A percentile compares a stretch with the other conserved stretches of the same genome.
Conservation (phyloP, 2,797 vertebrate genomes). For the Brotogeris chrysoptera region DNA sequence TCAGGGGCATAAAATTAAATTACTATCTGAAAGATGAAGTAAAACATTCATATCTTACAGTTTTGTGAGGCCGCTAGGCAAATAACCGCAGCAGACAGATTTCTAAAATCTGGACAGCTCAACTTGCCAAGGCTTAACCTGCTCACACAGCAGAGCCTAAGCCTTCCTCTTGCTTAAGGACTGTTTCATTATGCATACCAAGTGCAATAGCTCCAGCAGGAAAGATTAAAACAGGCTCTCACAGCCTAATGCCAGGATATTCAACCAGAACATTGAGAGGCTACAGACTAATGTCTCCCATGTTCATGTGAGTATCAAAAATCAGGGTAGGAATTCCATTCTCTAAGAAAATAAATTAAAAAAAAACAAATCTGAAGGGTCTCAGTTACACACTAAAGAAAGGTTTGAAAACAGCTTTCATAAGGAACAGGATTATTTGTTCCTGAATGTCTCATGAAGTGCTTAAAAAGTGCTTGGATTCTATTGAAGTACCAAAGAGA, state of each 20-base stretch:
- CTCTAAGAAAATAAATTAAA: background rate
- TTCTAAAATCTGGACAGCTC: background rate
- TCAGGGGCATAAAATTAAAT: background rate
- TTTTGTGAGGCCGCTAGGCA: background rate
- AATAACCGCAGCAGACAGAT: background rate
- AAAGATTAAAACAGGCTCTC: constrained; percentile 18
- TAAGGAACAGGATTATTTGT: background rate
- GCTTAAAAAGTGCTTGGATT: background rate
- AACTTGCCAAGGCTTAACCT: constrained; percentile 29
- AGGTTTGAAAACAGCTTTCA: background rate
- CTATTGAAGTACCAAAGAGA: constrained; percentile 4
- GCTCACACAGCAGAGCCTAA: background rate
- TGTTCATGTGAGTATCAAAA: background rate
- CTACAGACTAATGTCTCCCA: background rate
- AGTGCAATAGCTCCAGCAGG: constrained; percentile 31
- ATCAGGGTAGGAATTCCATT: background rate
- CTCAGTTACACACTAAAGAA: background rate
- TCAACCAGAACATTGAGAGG: background rate
- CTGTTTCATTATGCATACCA: constrained; percentile 53
- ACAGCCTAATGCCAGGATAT: background rate
- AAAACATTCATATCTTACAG: background rate
- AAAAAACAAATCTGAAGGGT: background rate
- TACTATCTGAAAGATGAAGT: background rate
- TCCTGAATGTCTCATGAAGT: background rate
- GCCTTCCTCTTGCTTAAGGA: constrained; percentile 22